Conservation (phyloP, 2,888 invertebrate species). For the Ceraclea dissimilis region DNA sequence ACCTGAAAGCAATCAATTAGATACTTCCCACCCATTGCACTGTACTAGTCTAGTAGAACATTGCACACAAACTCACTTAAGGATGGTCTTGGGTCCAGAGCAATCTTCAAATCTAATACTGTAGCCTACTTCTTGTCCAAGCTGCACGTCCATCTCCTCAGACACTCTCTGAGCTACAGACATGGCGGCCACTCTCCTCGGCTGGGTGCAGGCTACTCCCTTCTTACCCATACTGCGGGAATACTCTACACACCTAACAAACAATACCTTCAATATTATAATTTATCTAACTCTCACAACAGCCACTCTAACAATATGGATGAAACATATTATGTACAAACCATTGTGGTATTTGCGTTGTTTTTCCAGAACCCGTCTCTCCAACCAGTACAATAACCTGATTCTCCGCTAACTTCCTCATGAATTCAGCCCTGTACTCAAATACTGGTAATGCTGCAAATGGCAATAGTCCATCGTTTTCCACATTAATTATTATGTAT, state of each 20-base stretch:
- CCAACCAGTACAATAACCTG: constrained; percentile 96
- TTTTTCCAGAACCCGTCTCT: constrained; percentile 99
- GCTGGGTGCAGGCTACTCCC: constrained; percentile 94
- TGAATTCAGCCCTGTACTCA: constrained; percentile 95
- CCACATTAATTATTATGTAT: not conserved
- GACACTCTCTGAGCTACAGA: constrained; percentile 98
- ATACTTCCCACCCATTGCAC: too few species aligned
- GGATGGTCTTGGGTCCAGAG: constrained; percentile 84
- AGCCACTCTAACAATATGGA: too few species aligned
- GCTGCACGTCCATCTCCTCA: constrained; percentile 97
- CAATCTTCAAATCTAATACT: constrained; percentile 99
- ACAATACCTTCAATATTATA: not conserved
- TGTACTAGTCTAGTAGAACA: too few species aligned
- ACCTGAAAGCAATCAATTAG: constrained; percentile 49
- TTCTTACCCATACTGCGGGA: constrained; percentile 58
- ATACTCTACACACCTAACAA: constrained; percentile 62
- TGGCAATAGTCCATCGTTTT: not conserved
- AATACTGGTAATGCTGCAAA: constrained; percentile 77
- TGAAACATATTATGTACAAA: too few species aligned
- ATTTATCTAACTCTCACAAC: too few species aligned
- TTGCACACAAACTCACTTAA: constrained; percentile 60
- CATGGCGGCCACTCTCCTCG: constrained; percentile 97
- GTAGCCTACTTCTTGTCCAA: constrained; percentile 90
- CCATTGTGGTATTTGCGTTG: constrained; percentile 99
- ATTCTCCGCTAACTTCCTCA: constrained; percentile 84